Conservation (phyloP, 2,113 vertebrate species). For the Glareola pratincola region DNA sequence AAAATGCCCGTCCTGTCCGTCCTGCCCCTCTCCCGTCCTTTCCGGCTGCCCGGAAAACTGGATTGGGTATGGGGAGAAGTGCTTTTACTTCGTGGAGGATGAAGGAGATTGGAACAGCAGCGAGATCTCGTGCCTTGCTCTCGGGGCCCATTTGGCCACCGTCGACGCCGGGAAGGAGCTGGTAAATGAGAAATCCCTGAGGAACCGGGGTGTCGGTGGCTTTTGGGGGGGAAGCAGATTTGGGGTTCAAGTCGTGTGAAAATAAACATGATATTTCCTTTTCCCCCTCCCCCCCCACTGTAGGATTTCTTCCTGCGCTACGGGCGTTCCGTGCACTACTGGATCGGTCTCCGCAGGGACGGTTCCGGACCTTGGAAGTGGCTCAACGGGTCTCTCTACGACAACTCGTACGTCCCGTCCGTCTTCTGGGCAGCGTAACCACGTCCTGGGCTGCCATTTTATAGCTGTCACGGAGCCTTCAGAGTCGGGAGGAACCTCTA, state of each 20-base stretch:
- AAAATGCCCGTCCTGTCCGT: background rate
- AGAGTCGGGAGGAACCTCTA: too few species aligned
- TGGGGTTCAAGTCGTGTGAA: background rate
- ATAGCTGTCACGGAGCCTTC: too few species aligned
- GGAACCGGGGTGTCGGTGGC: fast-evolving
- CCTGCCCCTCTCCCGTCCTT: background rate
- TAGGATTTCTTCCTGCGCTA: background rate
- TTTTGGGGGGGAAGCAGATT: background rate
- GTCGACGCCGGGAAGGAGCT: background rate
- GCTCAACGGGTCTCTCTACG: background rate
- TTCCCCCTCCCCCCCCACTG: too few species aligned
- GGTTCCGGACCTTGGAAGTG: background rate
- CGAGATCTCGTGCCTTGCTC: background rate
- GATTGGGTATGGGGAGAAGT: background rate
- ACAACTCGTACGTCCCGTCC: background rate
- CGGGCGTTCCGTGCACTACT: background rate
- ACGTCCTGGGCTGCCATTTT: background rate
- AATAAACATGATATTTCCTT: background rate
- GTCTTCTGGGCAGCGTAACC: background rate
- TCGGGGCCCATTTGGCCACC: background rate
- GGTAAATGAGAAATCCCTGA: background rate
- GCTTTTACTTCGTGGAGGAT: background rate
- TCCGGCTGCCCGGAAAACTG: background rate
- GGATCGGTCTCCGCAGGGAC: background rate
- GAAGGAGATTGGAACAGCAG: background rate